phyloP scores from a whole-genome alignment of 2,888 invertebrate species.

The Agrypnus murinus region DNA sequence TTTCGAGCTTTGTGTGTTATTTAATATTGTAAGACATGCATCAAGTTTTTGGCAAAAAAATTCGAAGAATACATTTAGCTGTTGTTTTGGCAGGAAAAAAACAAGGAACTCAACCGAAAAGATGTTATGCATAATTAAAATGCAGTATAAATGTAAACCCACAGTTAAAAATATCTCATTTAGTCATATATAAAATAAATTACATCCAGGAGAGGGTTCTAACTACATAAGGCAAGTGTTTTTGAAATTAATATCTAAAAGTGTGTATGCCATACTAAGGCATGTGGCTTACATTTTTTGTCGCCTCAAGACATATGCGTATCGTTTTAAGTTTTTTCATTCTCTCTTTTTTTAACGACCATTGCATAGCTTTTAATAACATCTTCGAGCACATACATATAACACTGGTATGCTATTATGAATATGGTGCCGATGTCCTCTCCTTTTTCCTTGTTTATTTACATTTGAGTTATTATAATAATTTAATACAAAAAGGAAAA shows the following conservation, averaged over 20 bases:
- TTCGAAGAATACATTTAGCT: neutral
- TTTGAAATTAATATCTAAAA: constrained; percentile 52
- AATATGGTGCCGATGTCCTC: constrained; percentile 37
- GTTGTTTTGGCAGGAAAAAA: neutral
- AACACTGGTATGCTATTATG: constrained; percentile 37
- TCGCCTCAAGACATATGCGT: constrained; percentile 53
- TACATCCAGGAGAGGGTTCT: constrained; percentile 37
- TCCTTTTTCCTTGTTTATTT: constrained; percentile 31
- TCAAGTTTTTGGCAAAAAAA: no score
- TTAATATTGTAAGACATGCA: no score
- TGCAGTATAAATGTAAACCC: constrained; percentile 11
- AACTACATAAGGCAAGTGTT: constrained; percentile 50
- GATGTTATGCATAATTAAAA: neutral
- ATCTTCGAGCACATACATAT: constrained; percentile 24
- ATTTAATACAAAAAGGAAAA: constrained; percentile 30
- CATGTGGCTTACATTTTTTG: constrained; percentile 53
- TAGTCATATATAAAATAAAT: constrained; percentile 35
- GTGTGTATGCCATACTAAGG: constrained; percentile 47
- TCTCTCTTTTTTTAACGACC: constrained; percentile 23
- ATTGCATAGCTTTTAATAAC: constrained; percentile 47
- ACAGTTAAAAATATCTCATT: constrained; percentile 32
- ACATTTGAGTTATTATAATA: constrained; percentile 8
- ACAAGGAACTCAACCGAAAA: neutral
- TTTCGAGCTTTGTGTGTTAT: no score
- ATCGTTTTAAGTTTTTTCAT: constrained; percentile 47